Conservation (phyloP, 2,888 invertebrate genomes). For the Parnassius glacialis region DNA sequence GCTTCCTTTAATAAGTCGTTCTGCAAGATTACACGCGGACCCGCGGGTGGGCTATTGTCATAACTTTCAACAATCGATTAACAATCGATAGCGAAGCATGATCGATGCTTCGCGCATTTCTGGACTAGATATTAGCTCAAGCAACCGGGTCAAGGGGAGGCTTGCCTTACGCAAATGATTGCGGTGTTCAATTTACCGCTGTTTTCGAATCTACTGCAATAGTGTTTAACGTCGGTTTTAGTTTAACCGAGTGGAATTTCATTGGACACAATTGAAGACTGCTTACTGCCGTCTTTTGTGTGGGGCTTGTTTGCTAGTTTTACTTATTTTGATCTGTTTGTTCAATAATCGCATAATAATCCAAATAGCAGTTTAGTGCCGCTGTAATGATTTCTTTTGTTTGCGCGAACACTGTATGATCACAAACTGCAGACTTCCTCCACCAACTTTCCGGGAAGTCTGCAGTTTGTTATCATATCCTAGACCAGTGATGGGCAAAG, state of each 20-base stretch:
- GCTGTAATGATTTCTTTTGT: too few relatives aligned
- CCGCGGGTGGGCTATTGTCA: slow-evolving; percentile 4
- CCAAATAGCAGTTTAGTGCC: too few relatives aligned
- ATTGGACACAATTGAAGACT: slow-evolving; percentile 2
- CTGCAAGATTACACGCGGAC: not conserved
- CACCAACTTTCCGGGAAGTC: too few relatives aligned
- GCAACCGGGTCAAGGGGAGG: slow-evolving; percentile 61
- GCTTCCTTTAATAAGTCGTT: not conserved
- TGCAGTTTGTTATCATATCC: too few relatives aligned
- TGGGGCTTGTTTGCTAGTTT: not conserved
- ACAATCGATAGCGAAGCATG: slow-evolving; percentile 30
- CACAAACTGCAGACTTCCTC: too few relatives aligned
- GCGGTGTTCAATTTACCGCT: slow-evolving; percentile 23
- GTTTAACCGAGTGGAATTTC: not conserved
- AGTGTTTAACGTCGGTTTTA: not conserved
- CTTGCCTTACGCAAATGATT: slow-evolving; percentile 48
- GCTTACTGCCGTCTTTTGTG: slow-evolving; percentile 2
- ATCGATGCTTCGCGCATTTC: slow-evolving; percentile 46
- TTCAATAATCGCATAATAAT: too few relatives aligned
- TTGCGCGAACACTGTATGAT: too few relatives aligned
- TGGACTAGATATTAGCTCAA: slow-evolving; percentile 51
- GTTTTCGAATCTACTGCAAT: not conserved
- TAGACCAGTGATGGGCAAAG: too few relatives aligned
- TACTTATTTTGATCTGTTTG: not conserved
- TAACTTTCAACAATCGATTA: slow-evolving; percentile 14